A percentile compares a stretch with the other conserved stretches of the same genome.
These are phyloP conservation scores for Palythoa caribaeorum DNA, from an alignment of 92 coral and sea anemone genomes.

Conservation along the genomic window DNA sequence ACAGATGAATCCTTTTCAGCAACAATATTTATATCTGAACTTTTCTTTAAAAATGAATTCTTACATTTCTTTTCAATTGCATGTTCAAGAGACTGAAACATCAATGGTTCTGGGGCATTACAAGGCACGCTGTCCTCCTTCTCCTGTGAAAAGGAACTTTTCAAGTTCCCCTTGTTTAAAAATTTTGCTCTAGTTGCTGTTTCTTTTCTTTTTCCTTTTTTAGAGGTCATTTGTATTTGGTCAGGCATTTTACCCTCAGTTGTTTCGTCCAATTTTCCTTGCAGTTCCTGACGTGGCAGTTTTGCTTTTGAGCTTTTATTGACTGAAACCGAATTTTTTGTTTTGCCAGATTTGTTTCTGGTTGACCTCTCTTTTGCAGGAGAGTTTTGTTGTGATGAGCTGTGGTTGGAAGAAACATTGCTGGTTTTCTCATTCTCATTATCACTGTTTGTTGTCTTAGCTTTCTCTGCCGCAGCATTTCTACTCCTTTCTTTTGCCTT, in stretches of 20 bases:
- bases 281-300: not conserved
- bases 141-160: not conserved
- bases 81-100: not conserved
- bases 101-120: not conserved
- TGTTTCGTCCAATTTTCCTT: not conserved
- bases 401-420: conserved; percentile 12
- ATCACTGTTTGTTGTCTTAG: conserved; percentile 16
- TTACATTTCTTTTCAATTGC: conserved; percentile 19
- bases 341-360: not conserved
- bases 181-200: not conserved
- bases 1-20: not conserved
- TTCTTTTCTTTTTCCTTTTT: conserved; percentile 4
- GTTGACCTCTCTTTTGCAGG: conserved; percentile 26
- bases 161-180: not conserved
- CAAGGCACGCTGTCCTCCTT: not conserved
- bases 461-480: conserved; percentile 49
- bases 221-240: not conserved
- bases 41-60: conserved; percentile 25
- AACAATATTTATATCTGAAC: not conserved
- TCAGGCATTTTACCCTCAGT: not conserved
- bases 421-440: conserved; percentile 18
- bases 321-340: not conserved
- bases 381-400: conserved; percentile 12
- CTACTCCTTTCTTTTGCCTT: conserved; percentile 41
- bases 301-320: conserved; percentile 8